Evolutionary conservation across 2,113 vertebrate species (phyloP).

Genomic region (Ophthalmotilapia sp.): DNA sequence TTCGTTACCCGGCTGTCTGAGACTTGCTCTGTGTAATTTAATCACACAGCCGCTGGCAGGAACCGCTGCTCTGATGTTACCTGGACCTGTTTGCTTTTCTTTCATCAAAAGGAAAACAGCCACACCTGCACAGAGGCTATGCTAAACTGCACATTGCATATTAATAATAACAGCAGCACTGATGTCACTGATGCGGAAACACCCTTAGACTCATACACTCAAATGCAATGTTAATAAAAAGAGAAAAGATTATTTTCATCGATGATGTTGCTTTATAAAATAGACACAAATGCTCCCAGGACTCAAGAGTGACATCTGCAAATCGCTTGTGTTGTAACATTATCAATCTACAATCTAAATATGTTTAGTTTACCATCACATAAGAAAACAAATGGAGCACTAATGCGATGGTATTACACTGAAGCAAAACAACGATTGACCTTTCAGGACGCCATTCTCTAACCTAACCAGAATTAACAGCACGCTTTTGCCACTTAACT

Average conservation of each 20-base stretch:
- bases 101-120: constrained; percentile 46
- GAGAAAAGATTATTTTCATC: background rate
- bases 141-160: constrained; percentile 1
- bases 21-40: constrained; percentile 37
- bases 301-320: background rate
- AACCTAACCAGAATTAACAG: constrained; percentile 16
- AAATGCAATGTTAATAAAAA: background rate
- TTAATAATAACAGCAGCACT: background rate
- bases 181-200: background rate
- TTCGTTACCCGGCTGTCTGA: constrained; percentile 33
- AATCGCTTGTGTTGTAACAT: background rate
- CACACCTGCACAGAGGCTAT: constrained; percentile 26
- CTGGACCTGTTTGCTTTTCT: constrained; percentile 48
- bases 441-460: background rate
- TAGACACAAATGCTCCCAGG: background rate
- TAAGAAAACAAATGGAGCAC: background rate
- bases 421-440: background rate
- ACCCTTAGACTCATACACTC: background rate
- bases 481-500: constrained; percentile 35
- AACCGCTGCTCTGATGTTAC: constrained; percentile 39
- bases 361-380: background rate
- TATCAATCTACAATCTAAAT: background rate
- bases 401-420: background rate
- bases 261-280: background rate
- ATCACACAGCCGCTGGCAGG: constrained; percentile 44